phyloP scores from a whole-genome alignment of 2,888 invertebrate species.

The Mythimna impura region DNA sequence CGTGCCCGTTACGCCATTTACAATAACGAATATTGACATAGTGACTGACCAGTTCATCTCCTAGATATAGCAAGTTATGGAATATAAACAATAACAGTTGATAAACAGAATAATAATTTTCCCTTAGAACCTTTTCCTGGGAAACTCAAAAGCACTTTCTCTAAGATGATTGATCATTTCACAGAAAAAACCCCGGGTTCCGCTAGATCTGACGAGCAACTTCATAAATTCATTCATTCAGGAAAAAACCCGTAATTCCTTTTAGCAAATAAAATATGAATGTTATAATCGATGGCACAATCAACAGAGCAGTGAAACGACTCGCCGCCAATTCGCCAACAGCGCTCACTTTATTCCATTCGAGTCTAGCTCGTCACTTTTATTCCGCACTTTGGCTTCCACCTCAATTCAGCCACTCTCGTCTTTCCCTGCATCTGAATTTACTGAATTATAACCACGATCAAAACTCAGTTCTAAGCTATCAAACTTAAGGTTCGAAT shows the following conservation, averaged over 20 bases:
- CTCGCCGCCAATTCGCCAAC: slow-evolving; percentile 65
- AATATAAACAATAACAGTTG: background rate
- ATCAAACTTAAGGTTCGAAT: slow-evolving; percentile 49
- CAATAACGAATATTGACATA: slow-evolving; percentile 23
- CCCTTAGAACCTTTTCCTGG: background rate
- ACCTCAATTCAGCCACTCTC: slow-evolving; percentile 88
- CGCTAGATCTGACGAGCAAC: background rate
- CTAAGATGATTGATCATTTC: background rate
- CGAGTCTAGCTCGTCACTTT: slow-evolving; percentile 82
- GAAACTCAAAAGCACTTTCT: background rate
- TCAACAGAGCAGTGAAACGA: slow-evolving; percentile 54
- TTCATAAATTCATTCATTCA: background rate
- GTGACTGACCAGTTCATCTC: background rate
- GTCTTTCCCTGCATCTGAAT: slow-evolving; percentile 86
- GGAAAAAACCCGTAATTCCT: background rate
- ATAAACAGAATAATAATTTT: background rate
- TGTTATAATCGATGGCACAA: slow-evolving; percentile 60
- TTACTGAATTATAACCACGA: slow-evolving; percentile 69
- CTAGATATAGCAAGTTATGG: too few species aligned
- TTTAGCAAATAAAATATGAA: slow-evolving; percentile 44
- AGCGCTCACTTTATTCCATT: slow-evolving; percentile 68
- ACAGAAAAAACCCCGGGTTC: background rate
- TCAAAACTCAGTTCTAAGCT: slow-evolving; percentile 60
- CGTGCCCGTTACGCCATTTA: background rate
- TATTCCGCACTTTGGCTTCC: slow-evolving; percentile 88